These are phyloP conservation scores for Paradoxurus hermaphroditus DNA, from an alignment of 2,113 vertebrate genomes.

Conservation along the genomic window DNA sequence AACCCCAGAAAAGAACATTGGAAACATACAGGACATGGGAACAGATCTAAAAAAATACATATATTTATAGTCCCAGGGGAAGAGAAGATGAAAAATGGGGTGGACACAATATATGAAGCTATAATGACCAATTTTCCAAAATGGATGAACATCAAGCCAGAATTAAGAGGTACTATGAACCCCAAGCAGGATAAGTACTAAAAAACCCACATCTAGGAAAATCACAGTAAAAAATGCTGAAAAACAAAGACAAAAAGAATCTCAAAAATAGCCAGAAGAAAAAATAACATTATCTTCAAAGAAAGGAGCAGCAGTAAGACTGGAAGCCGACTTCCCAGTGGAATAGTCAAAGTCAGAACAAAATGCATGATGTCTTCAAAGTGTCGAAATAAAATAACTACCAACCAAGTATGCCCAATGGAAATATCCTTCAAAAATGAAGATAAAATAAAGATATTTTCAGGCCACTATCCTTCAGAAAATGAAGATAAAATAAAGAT, in stretches of 20 bases:
- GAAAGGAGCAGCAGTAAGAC: not conserved
- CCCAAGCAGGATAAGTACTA: not conserved
- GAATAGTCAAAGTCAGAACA: not conserved
- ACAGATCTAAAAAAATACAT: not conserved
- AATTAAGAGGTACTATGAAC: not conserved
- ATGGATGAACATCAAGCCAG: not conserved
- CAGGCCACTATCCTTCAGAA: not conserved
- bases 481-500: not conserved
- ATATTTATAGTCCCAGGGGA: not conserved
- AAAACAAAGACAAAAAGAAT: not conserved
- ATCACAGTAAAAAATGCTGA: not conserved
- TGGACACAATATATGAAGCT: not conserved
- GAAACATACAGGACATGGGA: not conserved
- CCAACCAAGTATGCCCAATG: not conserved
- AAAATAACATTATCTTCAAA: not conserved
- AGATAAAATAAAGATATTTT: constrained; percentile 12
- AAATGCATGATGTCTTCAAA: not conserved
- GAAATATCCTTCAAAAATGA: not conserved
- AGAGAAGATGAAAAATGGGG: not conserved
- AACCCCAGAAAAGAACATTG: not conserved
- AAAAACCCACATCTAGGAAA: not conserved
- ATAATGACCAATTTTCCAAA: not conserved
- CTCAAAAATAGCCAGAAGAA: not conserved
- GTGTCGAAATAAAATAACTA: not conserved
- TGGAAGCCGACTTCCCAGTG: not conserved